A percentile compares a stretch with the other conserved stretches of the same genome.
These are phyloP conservation scores for Poeciliopsis occidentalis DNA, from an alignment of 2,113 vertebrate genomes.

Conservation along the genomic window DNA sequence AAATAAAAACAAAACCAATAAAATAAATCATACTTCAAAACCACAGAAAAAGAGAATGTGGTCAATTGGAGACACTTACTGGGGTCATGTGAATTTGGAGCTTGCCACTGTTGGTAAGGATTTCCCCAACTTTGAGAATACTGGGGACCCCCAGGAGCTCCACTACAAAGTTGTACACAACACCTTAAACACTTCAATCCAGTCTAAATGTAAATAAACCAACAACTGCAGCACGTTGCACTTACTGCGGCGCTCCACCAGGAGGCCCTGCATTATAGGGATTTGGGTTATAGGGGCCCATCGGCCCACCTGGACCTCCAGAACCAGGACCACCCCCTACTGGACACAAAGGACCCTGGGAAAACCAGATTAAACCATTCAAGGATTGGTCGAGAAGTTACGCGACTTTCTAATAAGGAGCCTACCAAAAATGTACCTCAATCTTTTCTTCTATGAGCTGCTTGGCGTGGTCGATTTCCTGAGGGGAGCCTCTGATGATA, in stretches of 20 bases:
- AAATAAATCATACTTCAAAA: background rate
- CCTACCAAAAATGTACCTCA: constrained; percentile 76
- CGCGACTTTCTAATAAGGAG: background rate
- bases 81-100: constrained; percentile 88
- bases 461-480: constrained; percentile 94
- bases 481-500: constrained; percentile 87
- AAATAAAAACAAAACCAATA: no score
- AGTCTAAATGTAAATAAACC: background rate
- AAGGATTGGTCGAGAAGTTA: no score
- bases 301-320: constrained; percentile 86
- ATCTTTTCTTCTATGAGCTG: constrained; percentile 96
- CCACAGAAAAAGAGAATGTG: background rate
- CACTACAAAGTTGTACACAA: constrained; percentile 69
- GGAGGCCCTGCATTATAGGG: constrained; percentile 90
- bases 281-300: constrained; percentile 90
- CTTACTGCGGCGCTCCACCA: constrained; percentile 89
- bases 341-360: constrained; percentile 88
- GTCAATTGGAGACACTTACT: constrained; percentile 76
- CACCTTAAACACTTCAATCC: background rate
- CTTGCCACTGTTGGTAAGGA: constrained; percentile 90
- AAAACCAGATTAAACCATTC: background rate
- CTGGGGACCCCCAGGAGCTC: constrained; percentile 85
- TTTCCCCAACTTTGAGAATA: constrained; percentile 91
- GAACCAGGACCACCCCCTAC: constrained; percentile 84
- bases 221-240: constrained; percentile 27